Conservation (phyloP, 2,113 vertebrate genomes). For the Lichenostomus cassidix region DNA sequence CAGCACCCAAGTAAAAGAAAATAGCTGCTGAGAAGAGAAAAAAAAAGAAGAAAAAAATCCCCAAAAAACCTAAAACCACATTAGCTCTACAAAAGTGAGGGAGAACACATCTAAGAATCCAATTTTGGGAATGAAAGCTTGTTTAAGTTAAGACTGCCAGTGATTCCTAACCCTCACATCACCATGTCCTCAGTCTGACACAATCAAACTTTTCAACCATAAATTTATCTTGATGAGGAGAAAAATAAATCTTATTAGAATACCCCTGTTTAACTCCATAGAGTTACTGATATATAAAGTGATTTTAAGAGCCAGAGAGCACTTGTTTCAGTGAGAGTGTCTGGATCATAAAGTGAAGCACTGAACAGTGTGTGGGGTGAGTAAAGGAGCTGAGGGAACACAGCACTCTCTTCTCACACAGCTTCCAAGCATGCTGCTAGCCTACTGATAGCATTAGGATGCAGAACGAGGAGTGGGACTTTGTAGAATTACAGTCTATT, state of each 20-base stretch:
- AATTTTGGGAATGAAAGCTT: background rate
- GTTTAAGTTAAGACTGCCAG: background rate
- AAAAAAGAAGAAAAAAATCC: background rate
- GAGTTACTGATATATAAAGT: background rate
- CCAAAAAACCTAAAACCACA: background rate
- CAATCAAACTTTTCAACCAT: background rate
- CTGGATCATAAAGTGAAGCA: background rate
- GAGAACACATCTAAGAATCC: background rate
- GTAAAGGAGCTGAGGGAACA: background rate
- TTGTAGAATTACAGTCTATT: background rate
- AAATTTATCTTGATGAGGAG: background rate
- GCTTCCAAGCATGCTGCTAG: background rate
- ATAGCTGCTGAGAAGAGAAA: background rate
- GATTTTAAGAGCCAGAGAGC: background rate
- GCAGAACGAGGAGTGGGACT: background rate
- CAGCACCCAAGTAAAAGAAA: background rate
- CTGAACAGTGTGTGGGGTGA: accelerated
- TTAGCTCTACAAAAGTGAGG: background rate
- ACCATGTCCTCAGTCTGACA: background rate
- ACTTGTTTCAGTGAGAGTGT: background rate
- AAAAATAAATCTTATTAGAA: background rate
- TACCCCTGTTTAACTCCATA: background rate
- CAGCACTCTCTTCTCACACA: background rate
- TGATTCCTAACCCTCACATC: background rate
- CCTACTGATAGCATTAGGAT: background rate